Conservation (phyloP, 2,113 vertebrate species). For the Petaurus breviceps region DNA sequence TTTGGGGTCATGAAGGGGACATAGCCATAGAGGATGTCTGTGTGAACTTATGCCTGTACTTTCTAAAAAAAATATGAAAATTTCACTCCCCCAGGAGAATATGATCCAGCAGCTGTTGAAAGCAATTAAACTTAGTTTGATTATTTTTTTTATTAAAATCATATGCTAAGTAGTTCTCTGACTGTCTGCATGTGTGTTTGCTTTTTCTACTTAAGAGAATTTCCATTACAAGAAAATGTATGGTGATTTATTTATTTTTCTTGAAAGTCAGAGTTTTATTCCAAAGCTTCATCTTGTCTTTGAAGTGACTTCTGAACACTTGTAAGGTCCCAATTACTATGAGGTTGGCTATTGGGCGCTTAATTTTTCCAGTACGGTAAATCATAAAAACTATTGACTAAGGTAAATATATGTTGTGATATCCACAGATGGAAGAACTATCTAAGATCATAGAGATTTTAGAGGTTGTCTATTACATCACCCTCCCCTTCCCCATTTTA, state of each 20-base stretch:
- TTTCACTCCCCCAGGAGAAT: background rate
- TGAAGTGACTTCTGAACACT: background rate
- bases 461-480: background rate
- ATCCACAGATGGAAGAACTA: background rate
- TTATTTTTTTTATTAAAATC: conserved; percentile 65
- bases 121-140: background rate
- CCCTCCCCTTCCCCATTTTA: background rate
- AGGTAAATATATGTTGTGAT: background rate
- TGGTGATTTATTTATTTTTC: conserved; percentile 40
- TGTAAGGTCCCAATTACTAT: background rate
- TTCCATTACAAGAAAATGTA: conserved; percentile 42
- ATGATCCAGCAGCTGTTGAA: conserved; percentile 18
- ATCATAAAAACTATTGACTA: background rate
- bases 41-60: background rate
- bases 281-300: background rate
- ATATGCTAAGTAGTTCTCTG: conserved; percentile 40
- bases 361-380: background rate
- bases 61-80: conserved; percentile 26
- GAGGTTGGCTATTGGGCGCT: background rate
- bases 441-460: background rate
- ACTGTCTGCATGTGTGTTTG: conserved; percentile 49
- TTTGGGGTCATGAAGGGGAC: background rate
- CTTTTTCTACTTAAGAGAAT: conserved; percentile 31
- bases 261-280: background rate
- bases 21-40: background rate